Evolutionary conservation across 2,797 vertebrate species (phyloP), one percentile per base, ranked within the genome.

Genomic region (Bufotes viridis): DNA sequence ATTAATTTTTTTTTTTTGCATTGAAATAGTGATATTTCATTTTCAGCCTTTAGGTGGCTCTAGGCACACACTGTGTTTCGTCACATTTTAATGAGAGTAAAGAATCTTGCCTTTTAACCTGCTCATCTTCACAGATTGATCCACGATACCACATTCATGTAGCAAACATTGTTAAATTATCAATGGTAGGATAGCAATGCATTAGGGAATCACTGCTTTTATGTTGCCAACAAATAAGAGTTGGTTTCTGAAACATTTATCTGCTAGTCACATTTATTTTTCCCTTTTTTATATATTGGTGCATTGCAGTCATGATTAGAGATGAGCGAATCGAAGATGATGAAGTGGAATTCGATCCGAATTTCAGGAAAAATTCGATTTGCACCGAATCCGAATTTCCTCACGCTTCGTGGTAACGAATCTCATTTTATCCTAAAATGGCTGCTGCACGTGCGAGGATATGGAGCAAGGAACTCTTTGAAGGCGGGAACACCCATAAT

Each of bases 31-130:
- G 11, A 76, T 63, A 34, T n/a, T 61, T 76, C 24, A 78, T 85
- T 29, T 85, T 24, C 8, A 11, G 42, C 84, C 84, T 85, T 74
- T 85, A 85, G 84, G 49, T 65, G 84, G 74, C 8, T 74, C 74
- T 65, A 60, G 67, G 63, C 74, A 78, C 74, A 17, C 74, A 67
- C n/a, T 55, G 7, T 63, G 34, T 13, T 57, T 78, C 1, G 9
- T 60, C 42, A 11, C 20, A 76, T 61, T 63, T 53, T 85, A 63
- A 85, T 76, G 72, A 85, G 82, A 29, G 72, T 42, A 65, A 20
- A 78, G 74, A 42, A 61, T 78, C 20, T 29, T 53, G 72, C 34
- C 42, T 26, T 85, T 78, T 85, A 69, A 80, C 76, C 63, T 86
- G 14, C 53, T 72, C 75, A 67, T 69, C 51, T 86, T 49, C 29